A percentile compares a stretch with the other conserved stretches of the same genome.
Conservation (phyloP, 2,113 vertebrate genomes). For the Caranx ignobilis region DNA sequence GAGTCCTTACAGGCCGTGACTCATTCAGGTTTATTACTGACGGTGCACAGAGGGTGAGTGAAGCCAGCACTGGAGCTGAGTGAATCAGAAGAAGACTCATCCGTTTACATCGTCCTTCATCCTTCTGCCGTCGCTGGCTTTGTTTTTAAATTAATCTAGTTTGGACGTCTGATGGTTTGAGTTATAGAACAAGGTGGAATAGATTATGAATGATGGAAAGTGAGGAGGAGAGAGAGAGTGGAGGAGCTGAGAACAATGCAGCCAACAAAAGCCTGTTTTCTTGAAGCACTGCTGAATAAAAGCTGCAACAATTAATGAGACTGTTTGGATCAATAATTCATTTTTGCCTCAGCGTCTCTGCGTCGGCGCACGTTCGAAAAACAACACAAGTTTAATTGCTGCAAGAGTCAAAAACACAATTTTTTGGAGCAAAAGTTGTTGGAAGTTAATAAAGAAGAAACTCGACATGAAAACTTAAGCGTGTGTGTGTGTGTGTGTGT, state of each 20-base stretch:
- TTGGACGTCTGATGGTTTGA: not conserved
- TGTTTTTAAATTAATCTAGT: not conserved
- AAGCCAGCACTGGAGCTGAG: not conserved
- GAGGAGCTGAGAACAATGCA: not conserved
- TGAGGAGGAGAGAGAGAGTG: not conserved
- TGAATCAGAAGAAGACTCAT: not conserved
- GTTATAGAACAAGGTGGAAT: not conserved
- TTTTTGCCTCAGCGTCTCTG: not conserved
- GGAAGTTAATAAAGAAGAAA: not conserved
- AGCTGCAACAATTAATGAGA: not conserved
- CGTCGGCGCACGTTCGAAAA: not conserved
- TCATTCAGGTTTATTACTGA: slow-evolving; percentile 29
- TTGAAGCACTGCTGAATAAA: too few species aligned
- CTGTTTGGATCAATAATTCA: slow-evolving; percentile 13
- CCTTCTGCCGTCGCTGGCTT: not conserved
- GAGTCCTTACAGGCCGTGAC: slow-evolving; percentile 24
- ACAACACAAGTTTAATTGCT: not conserved
- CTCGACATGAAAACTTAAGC: not conserved
- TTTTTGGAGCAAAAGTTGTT: not conserved
- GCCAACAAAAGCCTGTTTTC: too few species aligned
- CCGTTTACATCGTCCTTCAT: not conserved
- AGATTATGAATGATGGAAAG: not conserved
- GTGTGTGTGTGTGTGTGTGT: not conserved
- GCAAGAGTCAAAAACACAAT: not conserved
- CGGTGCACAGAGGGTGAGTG: slow-evolving; percentile 9